Conservation (phyloP, 2,113 vertebrate genomes). For the Leuciscus idus region DNA sequence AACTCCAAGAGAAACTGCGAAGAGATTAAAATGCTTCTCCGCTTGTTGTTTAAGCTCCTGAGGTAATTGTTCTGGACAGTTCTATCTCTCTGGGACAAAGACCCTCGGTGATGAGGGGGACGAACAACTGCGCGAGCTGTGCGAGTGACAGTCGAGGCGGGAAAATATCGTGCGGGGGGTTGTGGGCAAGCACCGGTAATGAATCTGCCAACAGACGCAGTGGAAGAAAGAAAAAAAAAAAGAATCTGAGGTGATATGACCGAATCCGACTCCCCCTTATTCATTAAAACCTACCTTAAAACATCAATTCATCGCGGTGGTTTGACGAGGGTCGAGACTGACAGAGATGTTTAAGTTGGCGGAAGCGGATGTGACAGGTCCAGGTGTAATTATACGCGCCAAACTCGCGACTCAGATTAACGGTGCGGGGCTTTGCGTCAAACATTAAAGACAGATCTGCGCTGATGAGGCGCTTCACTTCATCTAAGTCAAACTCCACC, state of each 20-base stretch:
- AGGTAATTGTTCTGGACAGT: slow-evolving; percentile 86
- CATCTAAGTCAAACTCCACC: slow-evolving; percentile 3
- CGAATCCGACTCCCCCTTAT: slow-evolving; percentile 83
- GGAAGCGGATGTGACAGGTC: slow-evolving; percentile 69
- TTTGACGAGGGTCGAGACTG: slow-evolving; percentile 78
- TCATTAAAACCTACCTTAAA: slow-evolving; percentile 89
- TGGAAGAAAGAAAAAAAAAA: slow-evolving; percentile 70
- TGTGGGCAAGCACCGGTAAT: slow-evolving; percentile 78
- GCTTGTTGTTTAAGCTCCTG: slow-evolving; percentile 79
- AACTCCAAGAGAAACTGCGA: slow-evolving; percentile 63
- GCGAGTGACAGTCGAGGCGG: slow-evolving; percentile 81
- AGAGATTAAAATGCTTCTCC: slow-evolving; percentile 84
- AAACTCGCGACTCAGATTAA: slow-evolving; percentile 71
- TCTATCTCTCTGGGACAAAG: slow-evolving; percentile 82
- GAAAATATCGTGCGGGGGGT: slow-evolving; percentile 70
- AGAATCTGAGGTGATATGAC: slow-evolving; percentile 83
- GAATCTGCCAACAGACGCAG: slow-evolving; percentile 90
- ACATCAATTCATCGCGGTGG: slow-evolving; percentile 85
- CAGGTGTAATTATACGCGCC: slow-evolving; percentile 72
- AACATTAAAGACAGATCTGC: slow-evolving; percentile 63
- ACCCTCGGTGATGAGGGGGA: slow-evolving; percentile 85
- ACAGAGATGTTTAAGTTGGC: slow-evolving; percentile 82
- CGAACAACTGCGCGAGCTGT: slow-evolving; percentile 67
- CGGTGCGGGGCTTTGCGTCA: slow-evolving; percentile 48
- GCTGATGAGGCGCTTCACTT: slow-evolving; percentile 54